Evolutionary conservation across 2,888 invertebrate genomes (phyloP).

Genomic region (Balanococcus diminutus): DNA sequence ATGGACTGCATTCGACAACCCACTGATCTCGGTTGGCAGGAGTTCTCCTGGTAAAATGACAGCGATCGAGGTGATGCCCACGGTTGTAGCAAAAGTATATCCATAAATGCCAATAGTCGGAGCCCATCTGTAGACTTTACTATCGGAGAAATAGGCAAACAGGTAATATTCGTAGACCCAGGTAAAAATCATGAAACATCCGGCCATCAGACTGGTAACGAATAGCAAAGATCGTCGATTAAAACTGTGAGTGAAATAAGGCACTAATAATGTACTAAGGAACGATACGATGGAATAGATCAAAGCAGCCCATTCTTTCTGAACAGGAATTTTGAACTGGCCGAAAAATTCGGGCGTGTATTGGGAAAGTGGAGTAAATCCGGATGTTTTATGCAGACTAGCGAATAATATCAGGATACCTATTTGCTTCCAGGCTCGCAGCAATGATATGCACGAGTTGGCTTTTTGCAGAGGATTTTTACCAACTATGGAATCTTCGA

Average conservation of each 20-base stretch:
- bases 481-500: background rate
- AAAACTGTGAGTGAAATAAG: conserved; percentile 31
- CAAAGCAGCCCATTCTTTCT: background rate
- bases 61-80: conserved; percentile 44
- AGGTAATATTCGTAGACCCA: background rate
- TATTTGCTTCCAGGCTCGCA: conserved; percentile 16
- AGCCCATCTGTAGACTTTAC: background rate
- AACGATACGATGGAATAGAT: conserved; percentile 41
- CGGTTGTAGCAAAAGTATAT: conserved; percentile 11
- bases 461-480: background rate
- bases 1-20: background rate
- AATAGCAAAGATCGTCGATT: conserved; percentile 19
- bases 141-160: background rate
- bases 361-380: conserved; percentile 19
- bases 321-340: background rate
- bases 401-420: conserved; percentile 10
- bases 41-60: conserved; percentile 49
- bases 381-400: conserved; percentile 41
- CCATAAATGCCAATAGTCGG: conserved; percentile 28
- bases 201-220: conserved; percentile 11
- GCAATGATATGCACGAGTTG: background rate
- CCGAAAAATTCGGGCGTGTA: conserved; percentile 36
- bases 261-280: conserved; percentile 4
- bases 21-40: conserved; percentile 31
- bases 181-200: background rate